Conservation (phyloP, 2,113 vertebrate genomes). For the Pipra filicauda region DNA sequence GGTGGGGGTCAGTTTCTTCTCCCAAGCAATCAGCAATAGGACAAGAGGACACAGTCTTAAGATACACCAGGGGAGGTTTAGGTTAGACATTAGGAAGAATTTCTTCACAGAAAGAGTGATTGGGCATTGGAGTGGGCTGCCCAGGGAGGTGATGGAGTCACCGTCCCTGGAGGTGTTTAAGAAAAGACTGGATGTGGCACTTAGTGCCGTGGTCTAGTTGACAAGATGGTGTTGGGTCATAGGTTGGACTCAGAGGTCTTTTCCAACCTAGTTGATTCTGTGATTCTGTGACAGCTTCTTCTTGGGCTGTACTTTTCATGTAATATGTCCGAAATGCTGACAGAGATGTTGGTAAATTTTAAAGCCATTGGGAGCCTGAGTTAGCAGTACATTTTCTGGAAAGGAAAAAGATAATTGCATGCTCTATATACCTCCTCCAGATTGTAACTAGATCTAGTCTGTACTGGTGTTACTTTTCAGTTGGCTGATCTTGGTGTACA, state of each 20-base stretch:
- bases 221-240: background rate
- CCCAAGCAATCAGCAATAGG: too few species aligned
- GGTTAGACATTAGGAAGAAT: background rate
- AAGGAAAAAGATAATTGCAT: background rate
- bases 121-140: too few species aligned
- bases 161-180: too few species aligned
- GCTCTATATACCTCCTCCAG: background rate
- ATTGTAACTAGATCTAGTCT: background rate
- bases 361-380: background rate
- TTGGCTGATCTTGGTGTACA: background rate
- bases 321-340: background rate
- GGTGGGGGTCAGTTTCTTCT: too few species aligned
- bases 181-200: background rate
- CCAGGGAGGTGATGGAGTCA: too few species aligned
- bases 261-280: background rate
- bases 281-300: background rate
- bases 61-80: background rate
- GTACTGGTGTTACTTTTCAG: slow-evolving; percentile 14
- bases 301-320: background rate
- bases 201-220: background rate
- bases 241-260: background rate
- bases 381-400: background rate
- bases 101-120: background rate
- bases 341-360: background rate
- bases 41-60: too few species aligned